Conservation (phyloP, 2,797 vertebrate species). For the Morelia viridis region DNA sequence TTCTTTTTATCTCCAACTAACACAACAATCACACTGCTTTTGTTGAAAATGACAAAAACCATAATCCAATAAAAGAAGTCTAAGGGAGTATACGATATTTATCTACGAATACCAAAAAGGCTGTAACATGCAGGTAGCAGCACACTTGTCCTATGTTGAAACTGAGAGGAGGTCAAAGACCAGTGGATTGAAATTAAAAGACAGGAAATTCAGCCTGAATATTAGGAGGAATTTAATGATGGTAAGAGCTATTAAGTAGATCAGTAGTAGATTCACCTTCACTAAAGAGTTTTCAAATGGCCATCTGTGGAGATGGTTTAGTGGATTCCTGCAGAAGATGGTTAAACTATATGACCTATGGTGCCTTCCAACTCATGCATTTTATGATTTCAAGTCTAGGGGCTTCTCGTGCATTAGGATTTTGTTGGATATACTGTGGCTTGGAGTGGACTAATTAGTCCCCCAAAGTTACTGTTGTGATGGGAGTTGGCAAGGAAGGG, state of each 20-base stretch:
- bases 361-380: neutral
- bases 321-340: neutral
- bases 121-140: neutral
- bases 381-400: neutral
- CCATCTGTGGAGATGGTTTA: neutral
- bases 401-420: neutral
- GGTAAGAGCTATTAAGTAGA: neutral
- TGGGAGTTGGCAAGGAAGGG: neutral
- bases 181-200: neutral
- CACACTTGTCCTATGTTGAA: neutral
- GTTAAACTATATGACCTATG: neutral
- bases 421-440: neutral
- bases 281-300: neutral
- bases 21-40: neutral
- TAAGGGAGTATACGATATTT: neutral
- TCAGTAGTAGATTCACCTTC: neutral
- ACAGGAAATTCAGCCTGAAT: neutral
- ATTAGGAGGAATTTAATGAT: neutral
- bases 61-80: neutral
- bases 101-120: neutral
- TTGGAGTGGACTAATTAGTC: neutral
- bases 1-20: neutral
- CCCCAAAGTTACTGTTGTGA: neutral
- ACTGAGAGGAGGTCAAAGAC: neutral
- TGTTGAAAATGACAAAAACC: neutral